These are phyloP conservation scores for Elysia chlorotica DNA, from an alignment of 1,140 invertebrate genomes.

Conservation along the genomic window DNA sequence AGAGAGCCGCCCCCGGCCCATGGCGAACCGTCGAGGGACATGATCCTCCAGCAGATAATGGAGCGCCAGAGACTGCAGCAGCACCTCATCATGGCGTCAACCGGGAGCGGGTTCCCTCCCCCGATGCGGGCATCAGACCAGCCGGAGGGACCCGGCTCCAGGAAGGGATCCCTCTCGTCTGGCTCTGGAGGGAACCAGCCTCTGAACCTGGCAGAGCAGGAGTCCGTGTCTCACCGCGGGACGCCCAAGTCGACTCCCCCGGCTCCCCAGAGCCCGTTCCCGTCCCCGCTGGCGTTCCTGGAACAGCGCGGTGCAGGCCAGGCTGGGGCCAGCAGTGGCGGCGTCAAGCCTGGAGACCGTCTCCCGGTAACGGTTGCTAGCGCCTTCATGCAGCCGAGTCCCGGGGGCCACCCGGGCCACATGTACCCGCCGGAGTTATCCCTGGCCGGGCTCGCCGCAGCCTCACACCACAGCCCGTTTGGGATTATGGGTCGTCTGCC, in stretches of 20 bases:
- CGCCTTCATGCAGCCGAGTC: slow-evolving; percentile 22
- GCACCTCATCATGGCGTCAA: neutral
- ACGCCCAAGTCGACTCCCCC: slow-evolving; percentile 15
- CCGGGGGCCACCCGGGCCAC: slow-evolving; percentile 25
- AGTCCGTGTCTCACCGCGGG: slow-evolving; percentile 12
- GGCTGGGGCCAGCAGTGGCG: too few relatives aligned
- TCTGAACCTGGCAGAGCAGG: slow-evolving; percentile 29
- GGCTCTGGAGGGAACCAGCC: too few relatives aligned
- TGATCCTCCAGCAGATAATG: slow-evolving; percentile 20
- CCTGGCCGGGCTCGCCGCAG: slow-evolving; percentile 77
- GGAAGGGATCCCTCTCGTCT: too few relatives aligned
- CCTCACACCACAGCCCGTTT: slow-evolving; percentile 50
- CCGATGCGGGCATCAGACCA: too few relatives aligned
- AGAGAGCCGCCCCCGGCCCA: slow-evolving; percentile 22
- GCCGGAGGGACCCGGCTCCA: too few relatives aligned
- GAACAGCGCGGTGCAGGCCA: neutral
- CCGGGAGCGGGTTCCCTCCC: too few relatives aligned
- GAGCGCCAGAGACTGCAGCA: slow-evolving; percentile 21
- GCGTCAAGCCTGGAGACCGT: too few relatives aligned
- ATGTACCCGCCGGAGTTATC: slow-evolving; percentile 56
- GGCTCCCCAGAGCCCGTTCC: slow-evolving; percentile 19
- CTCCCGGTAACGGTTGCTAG: neutral
- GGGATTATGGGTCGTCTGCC: slow-evolving; percentile 59
- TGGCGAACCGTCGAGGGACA: slow-evolving; percentile 26
- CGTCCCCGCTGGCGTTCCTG: slow-evolving; percentile 4